phyloP scores from a whole-genome alignment of 2,888 invertebrate species.

The Drosophila fungiperda region DNA sequence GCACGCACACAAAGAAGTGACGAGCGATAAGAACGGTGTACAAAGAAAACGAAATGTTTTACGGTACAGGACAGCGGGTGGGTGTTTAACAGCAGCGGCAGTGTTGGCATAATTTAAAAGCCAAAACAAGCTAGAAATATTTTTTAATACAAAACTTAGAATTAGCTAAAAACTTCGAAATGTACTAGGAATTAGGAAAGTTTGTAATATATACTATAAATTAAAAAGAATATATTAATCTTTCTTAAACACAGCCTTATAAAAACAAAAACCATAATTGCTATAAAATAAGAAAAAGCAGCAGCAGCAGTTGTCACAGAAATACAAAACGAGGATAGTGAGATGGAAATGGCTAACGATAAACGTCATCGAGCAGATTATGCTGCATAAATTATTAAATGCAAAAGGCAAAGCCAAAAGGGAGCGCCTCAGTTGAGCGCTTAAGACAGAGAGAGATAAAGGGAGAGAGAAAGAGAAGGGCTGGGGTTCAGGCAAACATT shows the following conservation, averaged over 20 bases:
- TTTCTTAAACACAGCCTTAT: not conserved
- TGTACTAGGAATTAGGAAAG: not conserved
- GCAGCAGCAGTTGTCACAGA: not conserved
- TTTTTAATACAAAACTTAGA: not conserved
- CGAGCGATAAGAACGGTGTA: conserved; percentile 52
- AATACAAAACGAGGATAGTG: not conserved
- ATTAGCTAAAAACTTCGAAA: not conserved
- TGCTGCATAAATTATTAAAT: conserved; percentile 78
- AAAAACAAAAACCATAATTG: not conserved
- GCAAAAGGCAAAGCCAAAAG: conserved; percentile 69
- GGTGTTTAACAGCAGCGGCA: conserved; percentile 19
- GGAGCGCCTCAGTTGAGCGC: conserved; percentile 53
- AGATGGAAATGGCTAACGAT: conserved; percentile 66
- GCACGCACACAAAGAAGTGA: conserved; percentile 31
- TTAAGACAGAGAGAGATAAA: conserved; percentile 3
- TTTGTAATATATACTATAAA: not conserved
- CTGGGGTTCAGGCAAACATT: conserved; percentile 42
- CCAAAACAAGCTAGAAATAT: not conserved
- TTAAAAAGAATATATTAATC: not conserved
- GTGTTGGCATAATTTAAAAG: conserved; percentile 7
- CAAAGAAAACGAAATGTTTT: conserved; percentile 42
- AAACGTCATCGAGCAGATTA: conserved; percentile 76
- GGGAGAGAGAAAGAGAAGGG: conserved; percentile 1
- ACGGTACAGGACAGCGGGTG: conserved; percentile 15
- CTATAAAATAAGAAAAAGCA: not conserved